Base-by-base conservation (phyloP, 2,888 invertebrate species). In the Lutraria lutraria region DNA sequence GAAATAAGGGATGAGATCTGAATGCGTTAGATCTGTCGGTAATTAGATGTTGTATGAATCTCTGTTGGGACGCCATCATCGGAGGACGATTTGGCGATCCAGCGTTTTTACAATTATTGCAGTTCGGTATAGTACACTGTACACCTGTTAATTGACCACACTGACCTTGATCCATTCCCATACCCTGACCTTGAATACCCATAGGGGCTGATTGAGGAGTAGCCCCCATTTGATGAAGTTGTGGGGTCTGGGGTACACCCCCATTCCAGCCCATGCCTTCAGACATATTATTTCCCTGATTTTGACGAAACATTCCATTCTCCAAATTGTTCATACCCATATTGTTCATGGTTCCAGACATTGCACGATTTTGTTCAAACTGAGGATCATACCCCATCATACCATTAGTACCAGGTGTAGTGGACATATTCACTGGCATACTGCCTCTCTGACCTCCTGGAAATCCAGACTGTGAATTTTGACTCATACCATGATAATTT, bases 1-100 rank as follows among this genome's bases (percentile, higher is more conserved):
- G 96, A 91, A 96, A 96, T 87, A 96, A 93, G 4, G 96, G 96
- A 92, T 96, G 96, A 25, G 96, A 96, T 79, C 96, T 93, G 93
- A 96, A 96, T 53, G 96, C 96, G 85, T 94, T 95, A 63, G 96
- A 96, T 76, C 95, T 94, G 88, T 96, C 96, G 29, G 94, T 94
- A 81, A 96, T 95, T 29, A 96, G 94, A 87, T 95, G 95, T 85
- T 96, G 96, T 87, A 96, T 96, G 91, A 96, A 96, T 79, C 95
- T 93, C 86, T 96, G 95, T 88, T 95, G 95, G n/a, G 95, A 95
- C 15, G 95, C 94, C 90, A 95, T 93, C 93, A 94, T 94, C 12
- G 94, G 94, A 19, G 95, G 95, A 81, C 94, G 89, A 85, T 93
- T 93, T 53, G 94, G 93, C 13, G 95, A 94, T 2, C 93, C 92